Conservation (phyloP, 2,113 vertebrate species). For the Lepisosteus osseus region DNA sequence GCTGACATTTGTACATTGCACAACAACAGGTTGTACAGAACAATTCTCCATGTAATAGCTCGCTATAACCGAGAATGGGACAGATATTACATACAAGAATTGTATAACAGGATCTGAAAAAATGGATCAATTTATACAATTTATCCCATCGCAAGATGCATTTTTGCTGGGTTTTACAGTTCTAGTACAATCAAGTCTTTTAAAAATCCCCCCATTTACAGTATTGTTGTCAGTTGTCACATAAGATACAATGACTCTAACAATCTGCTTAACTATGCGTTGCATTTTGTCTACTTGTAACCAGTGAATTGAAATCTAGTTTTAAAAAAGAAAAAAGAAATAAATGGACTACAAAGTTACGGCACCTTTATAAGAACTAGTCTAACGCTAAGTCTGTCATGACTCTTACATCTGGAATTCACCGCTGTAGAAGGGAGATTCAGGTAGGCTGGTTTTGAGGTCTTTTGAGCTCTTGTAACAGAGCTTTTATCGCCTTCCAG, state of each 20-base stretch:
- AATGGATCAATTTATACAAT: slow-evolving; percentile 11
- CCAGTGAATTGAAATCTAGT: slow-evolving; percentile 19
- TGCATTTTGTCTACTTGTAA: slow-evolving; percentile 1
- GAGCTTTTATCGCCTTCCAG: slow-evolving; percentile 19
- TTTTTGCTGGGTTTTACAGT: background rate
- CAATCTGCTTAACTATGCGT: slow-evolving; percentile 17
- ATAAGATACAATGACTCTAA: too few species aligned
- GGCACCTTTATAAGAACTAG: slow-evolving; percentile 20
- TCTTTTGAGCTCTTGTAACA: slow-evolving; percentile 30
- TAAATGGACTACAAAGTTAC: slow-evolving; percentile 6
- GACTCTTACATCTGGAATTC: slow-evolving; percentile 40
- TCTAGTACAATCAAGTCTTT: background rate
- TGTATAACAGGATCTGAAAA: slow-evolving; percentile 22
- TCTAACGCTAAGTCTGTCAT: slow-evolving; percentile 35
- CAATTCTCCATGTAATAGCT: slow-evolving; percentile 28
- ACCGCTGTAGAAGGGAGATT: slow-evolving; percentile 26
- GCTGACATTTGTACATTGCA: slow-evolving; percentile 34
- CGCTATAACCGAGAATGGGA: background rate
- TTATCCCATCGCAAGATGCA: slow-evolving; percentile 13
- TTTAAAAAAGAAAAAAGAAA: slow-evolving; percentile 26
- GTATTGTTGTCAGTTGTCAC: too few species aligned
- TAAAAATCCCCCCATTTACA: too few species aligned
- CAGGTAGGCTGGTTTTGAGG: slow-evolving; percentile 17
- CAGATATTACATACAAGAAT: slow-evolving; percentile 12
- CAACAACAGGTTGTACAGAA: slow-evolving; percentile 29